Evolutionary conservation across 2,113 vertebrate genomes (phyloP).

Genomic region (Anoplopoma fimbria): DNA sequence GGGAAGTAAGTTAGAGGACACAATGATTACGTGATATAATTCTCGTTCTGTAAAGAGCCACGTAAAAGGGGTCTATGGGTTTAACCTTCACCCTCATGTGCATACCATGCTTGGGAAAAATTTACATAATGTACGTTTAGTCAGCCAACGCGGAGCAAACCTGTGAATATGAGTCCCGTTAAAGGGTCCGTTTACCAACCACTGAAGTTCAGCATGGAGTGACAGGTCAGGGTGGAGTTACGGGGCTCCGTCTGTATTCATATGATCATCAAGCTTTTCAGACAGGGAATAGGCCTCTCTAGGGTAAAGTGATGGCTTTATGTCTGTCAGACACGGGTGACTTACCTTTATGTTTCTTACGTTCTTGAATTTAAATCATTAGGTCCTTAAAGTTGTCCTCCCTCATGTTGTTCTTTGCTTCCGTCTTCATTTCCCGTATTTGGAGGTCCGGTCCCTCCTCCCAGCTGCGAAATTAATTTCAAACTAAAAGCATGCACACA

Average conservation of each 20-base stretch:
- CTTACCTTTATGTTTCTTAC: background rate
- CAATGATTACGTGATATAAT: slow-evolving; percentile 45
- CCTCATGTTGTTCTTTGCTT: background rate
- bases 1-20: slow-evolving; percentile 32
- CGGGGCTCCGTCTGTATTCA: slow-evolving; percentile 6
- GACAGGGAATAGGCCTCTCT: background rate
- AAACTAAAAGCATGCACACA: background rate
- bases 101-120: background rate
- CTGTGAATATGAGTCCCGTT: slow-evolving; percentile 39
- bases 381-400: background rate
- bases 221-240: slow-evolving; percentile 15
- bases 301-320: background rate
- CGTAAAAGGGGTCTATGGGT: slow-evolving; percentile 25
- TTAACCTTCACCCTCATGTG: slow-evolving; percentile 41
- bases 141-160: slow-evolving; percentile 24
- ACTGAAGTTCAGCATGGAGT: slow-evolving; percentile 24
- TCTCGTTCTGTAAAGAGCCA: slow-evolving; percentile 21
- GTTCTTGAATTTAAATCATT: background rate
- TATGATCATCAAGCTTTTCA: slow-evolving; percentile 13
- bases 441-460: background rate
- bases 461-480: background rate
- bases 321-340: background rate
- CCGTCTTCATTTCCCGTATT: background rate
- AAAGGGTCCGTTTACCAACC: slow-evolving; percentile 35
- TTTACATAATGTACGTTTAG: slow-evolving; percentile 42